Percentiles rank a stretch among this genome's conserved stretches.
Conservation (phyloP, 2,888 invertebrate genomes). For the Choreutis nemorana region DNA sequence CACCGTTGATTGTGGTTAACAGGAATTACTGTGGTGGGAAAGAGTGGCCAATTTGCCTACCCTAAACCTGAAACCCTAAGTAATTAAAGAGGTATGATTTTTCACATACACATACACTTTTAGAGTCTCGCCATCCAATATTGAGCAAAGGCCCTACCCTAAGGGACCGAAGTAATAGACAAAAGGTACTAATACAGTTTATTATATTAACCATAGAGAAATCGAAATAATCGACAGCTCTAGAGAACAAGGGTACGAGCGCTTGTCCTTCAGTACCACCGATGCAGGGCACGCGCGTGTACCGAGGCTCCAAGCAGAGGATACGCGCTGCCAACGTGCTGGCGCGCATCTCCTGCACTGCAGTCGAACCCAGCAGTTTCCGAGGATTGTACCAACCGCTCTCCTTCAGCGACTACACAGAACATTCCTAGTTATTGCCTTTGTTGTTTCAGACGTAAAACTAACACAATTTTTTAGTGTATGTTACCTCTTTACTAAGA, state of each 20-base stretch:
- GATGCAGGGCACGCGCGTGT: slow-evolving; percentile 48
- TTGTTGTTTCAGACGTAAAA: not conserved
- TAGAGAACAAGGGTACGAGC: slow-evolving; percentile 50
- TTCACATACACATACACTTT: too few species aligned
- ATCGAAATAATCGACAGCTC: slow-evolving; percentile 47
- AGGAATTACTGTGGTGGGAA: too few species aligned
- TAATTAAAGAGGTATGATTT: too few species aligned
- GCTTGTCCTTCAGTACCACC: slow-evolving; percentile 49
- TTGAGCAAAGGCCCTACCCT: too few species aligned
- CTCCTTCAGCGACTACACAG: slow-evolving; percentile 40
- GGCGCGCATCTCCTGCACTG: slow-evolving; percentile 54
- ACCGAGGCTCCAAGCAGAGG: slow-evolving; percentile 41
- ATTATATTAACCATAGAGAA: slow-evolving; percentile 37
- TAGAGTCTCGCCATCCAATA: too few species aligned
- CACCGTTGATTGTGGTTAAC: too few species aligned
- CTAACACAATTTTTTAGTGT: too few species aligned
- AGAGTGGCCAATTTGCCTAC: too few species aligned
- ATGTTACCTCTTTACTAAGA: too few species aligned
- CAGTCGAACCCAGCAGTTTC: slow-evolving; percentile 44
- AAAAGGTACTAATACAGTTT: too few species aligned
- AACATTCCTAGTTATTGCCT: not conserved
- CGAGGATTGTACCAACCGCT: slow-evolving; percentile 50
- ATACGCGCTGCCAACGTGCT: slow-evolving; percentile 49
- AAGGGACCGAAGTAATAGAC: too few species aligned
- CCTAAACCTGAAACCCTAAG: too few species aligned